Base-by-base conservation (phyloP, 2,113 vertebrate genomes). In the Tringa solitaria region DNA sequence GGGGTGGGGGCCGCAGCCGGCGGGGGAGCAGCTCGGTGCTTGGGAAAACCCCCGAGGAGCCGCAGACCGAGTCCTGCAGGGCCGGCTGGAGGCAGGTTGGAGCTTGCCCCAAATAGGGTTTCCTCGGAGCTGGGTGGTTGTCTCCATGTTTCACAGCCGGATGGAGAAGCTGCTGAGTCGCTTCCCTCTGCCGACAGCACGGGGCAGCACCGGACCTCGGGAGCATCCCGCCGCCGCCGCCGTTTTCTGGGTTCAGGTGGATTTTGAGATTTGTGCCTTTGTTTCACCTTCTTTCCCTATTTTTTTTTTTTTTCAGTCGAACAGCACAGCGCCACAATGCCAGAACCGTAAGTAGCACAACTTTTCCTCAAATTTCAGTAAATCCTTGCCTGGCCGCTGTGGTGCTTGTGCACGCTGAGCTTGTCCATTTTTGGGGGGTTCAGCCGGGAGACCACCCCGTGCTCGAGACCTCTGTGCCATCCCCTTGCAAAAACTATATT, bases 321-420 rank as follows among this genome's bases (percentile, higher is more conserved):
- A 8, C 59, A 50, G 10, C 30, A 2, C 20, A 0, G 35, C 12
- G 1, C 30, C 65, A 7, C 93, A 20, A 98, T 98, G 98, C 98
- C 98, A 0, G 98, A 98, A 96, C 96, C 96, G 98, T 98, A 87
- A 98, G 98, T 98, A 91, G 9, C n/a, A 13, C 1, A 0, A 8
- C 3, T 16, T 33, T 24, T 37, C 57, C 67, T 26, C 0, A 16
- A 28, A 16, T 27, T 72, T 69, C 8, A 11, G 3, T 1, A 8
- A 21, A 46, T 2, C 67, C 61, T 39, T 0, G 0, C 9, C 64
- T 5, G 13, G 51, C 43, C 2, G 1, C 14, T 3, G 46, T 5
- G 30, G 27, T 79, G 23, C 63, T 80, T 0, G 0, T 17, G 32
- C 57, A 0, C 0, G 9, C 45, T 12, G 67, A 27, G 9, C 37